Evolutionary conservation across 30 jellyfish, hydroid and myxozoan species (phyloP).

Genomic region (Phacellophora camtschatica): DNA sequence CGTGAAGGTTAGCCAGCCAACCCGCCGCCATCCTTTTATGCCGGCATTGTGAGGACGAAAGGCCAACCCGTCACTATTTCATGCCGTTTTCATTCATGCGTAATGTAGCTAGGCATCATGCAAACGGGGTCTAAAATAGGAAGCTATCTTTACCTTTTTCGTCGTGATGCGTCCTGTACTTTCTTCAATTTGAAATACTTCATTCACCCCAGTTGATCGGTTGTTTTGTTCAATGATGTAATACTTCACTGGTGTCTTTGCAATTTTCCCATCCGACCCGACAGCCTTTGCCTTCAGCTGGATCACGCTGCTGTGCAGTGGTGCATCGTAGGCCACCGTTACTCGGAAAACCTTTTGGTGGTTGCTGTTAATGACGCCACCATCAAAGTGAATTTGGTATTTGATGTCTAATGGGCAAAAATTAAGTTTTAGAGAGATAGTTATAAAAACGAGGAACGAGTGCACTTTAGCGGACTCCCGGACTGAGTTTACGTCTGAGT

Average conservation of each 20-base stretch:
- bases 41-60: no score
- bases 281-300: conserved; percentile 58
- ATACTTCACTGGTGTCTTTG: conserved; percentile 46
- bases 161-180: conserved; percentile 43
- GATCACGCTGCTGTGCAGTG: conserved; percentile 44
- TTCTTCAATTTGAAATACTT: conserved; percentile 40
- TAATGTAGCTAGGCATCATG: no score
- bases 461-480: no score
- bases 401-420: conserved; percentile 12
- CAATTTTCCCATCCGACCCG: conserved; percentile 25
- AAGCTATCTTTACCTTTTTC: conserved; percentile 28
- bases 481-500: no score
- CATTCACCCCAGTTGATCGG: neutral
- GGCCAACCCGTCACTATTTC: no score
- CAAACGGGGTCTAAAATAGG: no score
- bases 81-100: no score
- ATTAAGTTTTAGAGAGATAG: neutral
- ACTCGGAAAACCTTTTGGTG: conserved; percentile 48
- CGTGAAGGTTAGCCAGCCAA: no score
- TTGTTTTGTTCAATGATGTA: conserved; percentile 52
- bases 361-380: conserved; percentile 47
- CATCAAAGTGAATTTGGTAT: conserved; percentile 38
- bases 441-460: no score
- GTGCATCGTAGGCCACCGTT: conserved; percentile 58
- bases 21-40: no score